Evolutionary conservation across 2,113 vertebrate genomes (phyloP), one percentile per base, ranked within the genome.

Genomic region (Ellobius talpinus): DNA sequence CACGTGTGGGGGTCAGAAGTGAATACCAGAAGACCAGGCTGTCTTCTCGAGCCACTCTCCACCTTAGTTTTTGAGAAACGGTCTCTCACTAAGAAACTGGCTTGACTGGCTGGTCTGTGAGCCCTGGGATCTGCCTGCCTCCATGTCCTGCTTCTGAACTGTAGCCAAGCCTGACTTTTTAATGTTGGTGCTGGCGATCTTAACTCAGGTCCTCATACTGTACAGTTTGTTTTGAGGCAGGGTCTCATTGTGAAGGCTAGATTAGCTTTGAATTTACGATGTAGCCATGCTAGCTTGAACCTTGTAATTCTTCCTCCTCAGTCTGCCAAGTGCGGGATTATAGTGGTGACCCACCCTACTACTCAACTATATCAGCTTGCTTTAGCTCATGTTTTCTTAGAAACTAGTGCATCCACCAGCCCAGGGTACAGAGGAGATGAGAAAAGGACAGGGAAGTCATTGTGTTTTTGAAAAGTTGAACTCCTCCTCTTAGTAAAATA

Each of bases 381-480:
- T 87, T 77, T 50, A 87, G 77, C n/a, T 94, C 66, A 82, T 33
- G 4, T 21, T 78, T 89, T 61, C 86, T 93, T 76, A 42, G 39
- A 66, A 74, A 23, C n/a, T 77, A 39, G 11, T 72, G 61, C 42
- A 6, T 94, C 45, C 14, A 85, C 55, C 24, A 88, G 29, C 58
- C 5, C 47, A 63, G 1, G 7, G 1, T 76, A 36, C 58, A 85
- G 50, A 70, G 52, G 82, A 42, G 11, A 29, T 89, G 79, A 79
- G 33, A 87, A 85, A n/a, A 29, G 70, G 19, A 74, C 36, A 33
- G 81, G 76, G 39, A 87, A 66, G 63, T 36, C 61, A 45, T 4
- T 47, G 1, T 70, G 31, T 68, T 90, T 74, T 63, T 42, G 29
- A 77, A 94, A 93, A 23, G 81, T 73, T 52, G 79, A 74, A 74